phyloP scores from a whole-genome alignment of 2,113 vertebrate species.

The Lepus europaeus region DNA sequence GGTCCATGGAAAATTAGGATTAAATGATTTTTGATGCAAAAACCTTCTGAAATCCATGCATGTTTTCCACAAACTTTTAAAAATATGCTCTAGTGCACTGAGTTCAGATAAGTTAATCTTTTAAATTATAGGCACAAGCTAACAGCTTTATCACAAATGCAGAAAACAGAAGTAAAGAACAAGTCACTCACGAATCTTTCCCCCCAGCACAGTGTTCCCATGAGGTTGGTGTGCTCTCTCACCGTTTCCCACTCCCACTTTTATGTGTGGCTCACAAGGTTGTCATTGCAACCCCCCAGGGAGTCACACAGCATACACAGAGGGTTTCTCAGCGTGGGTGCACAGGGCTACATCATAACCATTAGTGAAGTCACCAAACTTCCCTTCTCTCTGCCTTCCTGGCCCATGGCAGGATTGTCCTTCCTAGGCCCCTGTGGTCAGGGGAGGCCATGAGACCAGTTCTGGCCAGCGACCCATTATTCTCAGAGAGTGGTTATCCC shows the following conservation, averaged over 20 bases:
- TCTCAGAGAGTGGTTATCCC: not conserved
- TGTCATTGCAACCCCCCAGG: not conserved
- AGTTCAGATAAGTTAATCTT: not conserved
- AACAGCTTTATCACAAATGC: not conserved
- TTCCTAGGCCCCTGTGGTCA: not conserved
- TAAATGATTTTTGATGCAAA: too few species aligned
- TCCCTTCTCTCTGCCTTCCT: not conserved
- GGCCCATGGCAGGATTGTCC: not conserved
- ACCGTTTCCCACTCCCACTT: not conserved
- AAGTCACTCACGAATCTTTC: not conserved
- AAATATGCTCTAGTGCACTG: not conserved
- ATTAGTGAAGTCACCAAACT: not conserved
- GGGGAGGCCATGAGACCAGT: not conserved
- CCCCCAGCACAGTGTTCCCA: not conserved
- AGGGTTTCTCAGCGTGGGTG: not conserved
- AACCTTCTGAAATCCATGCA: too few species aligned
- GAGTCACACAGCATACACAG: not conserved
- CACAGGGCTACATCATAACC: not conserved
- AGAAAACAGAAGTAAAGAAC: conserved; percentile 21
- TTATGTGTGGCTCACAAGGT: not conserved
- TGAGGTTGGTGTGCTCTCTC: not conserved
- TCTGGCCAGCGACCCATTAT: not conserved
- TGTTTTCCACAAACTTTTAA: too few species aligned
- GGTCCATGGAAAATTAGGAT: too few species aligned
- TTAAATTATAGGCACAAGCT: not conserved